These are phyloP conservation scores for Bibio marci DNA, from an alignment of 2,888 invertebrate genomes.

Conservation along the genomic window DNA sequence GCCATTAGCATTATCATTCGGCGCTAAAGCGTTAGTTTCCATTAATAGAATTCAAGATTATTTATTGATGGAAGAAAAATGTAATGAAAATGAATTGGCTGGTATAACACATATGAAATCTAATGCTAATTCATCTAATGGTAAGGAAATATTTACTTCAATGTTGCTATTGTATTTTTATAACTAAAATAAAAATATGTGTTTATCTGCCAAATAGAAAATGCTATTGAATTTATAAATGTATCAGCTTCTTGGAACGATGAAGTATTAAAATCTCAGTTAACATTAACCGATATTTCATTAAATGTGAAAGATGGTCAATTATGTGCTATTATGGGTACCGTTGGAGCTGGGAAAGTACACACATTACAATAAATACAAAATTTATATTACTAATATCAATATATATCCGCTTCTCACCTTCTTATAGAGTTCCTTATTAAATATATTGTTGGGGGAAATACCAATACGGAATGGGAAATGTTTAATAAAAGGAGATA, in stretches of 20 bases:
- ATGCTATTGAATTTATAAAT: conserved; percentile 27
- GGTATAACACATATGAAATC: conserved; percentile 20
- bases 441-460: conserved; percentile 43
- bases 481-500: conserved; percentile 32
- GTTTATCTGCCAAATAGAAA: conserved; percentile 6
- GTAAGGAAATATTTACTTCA: too few species aligned
- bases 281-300: conserved; percentile 35
- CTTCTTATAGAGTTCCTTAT: conserved; percentile 42
- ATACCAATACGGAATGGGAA: conserved; percentile 33
- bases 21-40: conserved; percentile 38
- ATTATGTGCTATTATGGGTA: conserved; percentile 59
- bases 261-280: conserved; percentile 9
- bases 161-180: not conserved
- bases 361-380: conserved; percentile 16
- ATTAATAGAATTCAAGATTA: conserved; percentile 39
- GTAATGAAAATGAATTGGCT: conserved; percentile 34
- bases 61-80: conserved; percentile 34
- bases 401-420: conserved; percentile 14
- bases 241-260: conserved; percentile 32
- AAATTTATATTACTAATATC: not conserved
- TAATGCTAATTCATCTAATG: not conserved
- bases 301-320: conserved; percentile 35
- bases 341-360: conserved; percentile 61
- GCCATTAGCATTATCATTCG: conserved; percentile 36
- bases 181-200: too few species aligned